These are phyloP conservation scores for Anolis apletophallus DNA, from an alignment of 2,797 vertebrate species.

Conservation along the genomic window DNA sequence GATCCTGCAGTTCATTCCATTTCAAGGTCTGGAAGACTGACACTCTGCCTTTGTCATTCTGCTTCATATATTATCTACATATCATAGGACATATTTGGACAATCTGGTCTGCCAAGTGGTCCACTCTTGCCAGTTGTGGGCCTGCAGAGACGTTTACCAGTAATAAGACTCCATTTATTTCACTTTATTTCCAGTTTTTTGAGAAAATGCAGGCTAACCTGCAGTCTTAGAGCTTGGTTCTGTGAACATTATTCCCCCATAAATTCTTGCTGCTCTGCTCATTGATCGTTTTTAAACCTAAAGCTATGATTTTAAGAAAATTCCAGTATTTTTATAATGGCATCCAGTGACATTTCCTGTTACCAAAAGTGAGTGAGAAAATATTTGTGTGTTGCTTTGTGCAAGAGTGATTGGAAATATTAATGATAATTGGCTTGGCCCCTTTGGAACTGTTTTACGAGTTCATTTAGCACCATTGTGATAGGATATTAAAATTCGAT, in stretches of 20 bases:
- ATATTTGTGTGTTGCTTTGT: background rate
- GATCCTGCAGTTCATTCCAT: background rate
- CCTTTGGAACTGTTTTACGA: background rate
- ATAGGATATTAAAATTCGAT: background rate
- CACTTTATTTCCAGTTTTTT: background rate
- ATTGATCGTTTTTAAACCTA: background rate
- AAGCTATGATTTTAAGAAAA: background rate
- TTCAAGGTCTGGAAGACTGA: background rate
- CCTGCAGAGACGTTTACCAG: background rate
- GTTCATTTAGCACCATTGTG: slow-evolving; percentile 10
- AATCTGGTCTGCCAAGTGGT: background rate
- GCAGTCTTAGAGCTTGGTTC: background rate
- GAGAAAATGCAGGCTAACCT: background rate
- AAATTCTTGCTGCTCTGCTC: background rate
- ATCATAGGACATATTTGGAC: background rate
- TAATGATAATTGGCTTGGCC: background rate
- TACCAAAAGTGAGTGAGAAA: background rate
- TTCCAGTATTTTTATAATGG: background rate
- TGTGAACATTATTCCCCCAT: background rate
- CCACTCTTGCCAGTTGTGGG: background rate
- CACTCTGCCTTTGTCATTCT: background rate
- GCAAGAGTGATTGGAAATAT: background rate
- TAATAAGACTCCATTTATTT: background rate
- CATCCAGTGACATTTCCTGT: background rate
- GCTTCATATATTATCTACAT: background rate